Conservation (phyloP, 2,888 invertebrate species). For the Zhengitettix transpicula region DNA sequence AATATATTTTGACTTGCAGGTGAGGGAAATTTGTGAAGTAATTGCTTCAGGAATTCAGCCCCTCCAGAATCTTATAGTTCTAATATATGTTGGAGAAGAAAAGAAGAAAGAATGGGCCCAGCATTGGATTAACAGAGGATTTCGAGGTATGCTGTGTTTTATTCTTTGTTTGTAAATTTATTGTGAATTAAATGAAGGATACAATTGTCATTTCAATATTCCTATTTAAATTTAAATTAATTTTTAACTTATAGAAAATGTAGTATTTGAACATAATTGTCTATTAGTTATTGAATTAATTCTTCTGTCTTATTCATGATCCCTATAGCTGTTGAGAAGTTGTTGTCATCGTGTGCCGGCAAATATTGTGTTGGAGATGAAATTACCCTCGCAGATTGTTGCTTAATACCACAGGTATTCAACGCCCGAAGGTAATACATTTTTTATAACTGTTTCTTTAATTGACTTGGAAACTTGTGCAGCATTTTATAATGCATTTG, state of each 20-base stretch:
- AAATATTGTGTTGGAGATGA: constrained; percentile 89
- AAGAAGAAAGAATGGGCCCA: constrained; percentile 87
- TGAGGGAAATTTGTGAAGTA: constrained; percentile 73
- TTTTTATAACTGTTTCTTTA: not conserved
- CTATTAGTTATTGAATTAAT: not conserved
- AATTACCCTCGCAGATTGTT: constrained; percentile 87
- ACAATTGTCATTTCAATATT: too few species aligned
- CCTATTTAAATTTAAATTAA: too few species aligned
- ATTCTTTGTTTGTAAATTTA: not conserved
- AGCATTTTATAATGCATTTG: too few species aligned
- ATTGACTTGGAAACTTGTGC: not conserved
- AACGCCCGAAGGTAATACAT: constrained; percentile 65
- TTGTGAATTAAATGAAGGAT: not conserved
- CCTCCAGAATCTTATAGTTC: constrained; percentile 77
- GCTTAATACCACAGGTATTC: constrained; percentile 87
- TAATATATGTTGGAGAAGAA: constrained; percentile 75
- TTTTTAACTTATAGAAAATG: too few species aligned
- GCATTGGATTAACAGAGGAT: constrained; percentile 81
- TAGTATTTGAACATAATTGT: not conserved
- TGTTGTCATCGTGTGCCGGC: constrained; percentile 67
- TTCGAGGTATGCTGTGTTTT: constrained; percentile 34
- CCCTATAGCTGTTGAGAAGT: constrained; percentile 62
- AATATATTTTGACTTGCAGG: constrained; percentile 19
- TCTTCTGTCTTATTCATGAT: not conserved
- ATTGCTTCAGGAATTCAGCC: constrained; percentile 94